phyloP scores from a whole-genome alignment of 1,140 invertebrate genomes.

The Macrotrachela quadricornifera region DNA sequence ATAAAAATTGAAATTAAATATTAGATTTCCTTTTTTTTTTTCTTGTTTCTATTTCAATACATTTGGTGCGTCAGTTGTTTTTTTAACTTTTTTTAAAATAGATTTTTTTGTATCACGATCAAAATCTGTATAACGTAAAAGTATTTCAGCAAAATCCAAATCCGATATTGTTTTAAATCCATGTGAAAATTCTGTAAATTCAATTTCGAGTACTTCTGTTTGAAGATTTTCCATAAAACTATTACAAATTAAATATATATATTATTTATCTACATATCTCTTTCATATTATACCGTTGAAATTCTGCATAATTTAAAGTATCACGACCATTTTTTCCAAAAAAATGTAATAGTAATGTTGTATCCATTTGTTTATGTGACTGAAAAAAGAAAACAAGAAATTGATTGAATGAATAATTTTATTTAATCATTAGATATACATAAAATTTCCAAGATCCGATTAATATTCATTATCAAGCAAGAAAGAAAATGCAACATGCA shows the following conservation, averaged over 20 bases:
- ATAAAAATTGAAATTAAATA: too few species aligned
- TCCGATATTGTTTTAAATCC: constrained; percentile 73
- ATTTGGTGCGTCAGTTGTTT: constrained; percentile 15
- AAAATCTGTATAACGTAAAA: constrained; percentile 70
- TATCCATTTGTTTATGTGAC: constrained; percentile 41
- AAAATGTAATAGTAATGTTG: constrained; percentile 74
- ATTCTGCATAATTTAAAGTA: constrained; percentile 47
- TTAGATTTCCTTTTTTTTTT: too few species aligned
- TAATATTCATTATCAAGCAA: too few species aligned
- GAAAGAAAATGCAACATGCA: too few species aligned
- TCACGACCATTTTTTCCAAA: constrained; percentile 75
- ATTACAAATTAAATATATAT: neutral
- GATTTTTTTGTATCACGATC: constrained; percentile 37
- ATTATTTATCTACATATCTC: neutral
- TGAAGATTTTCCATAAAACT: constrained; percentile 90
- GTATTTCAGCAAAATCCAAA: constrained; percentile 81
- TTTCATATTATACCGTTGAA: neutral
- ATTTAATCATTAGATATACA: too few species aligned
- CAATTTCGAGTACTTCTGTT: constrained; percentile 81
- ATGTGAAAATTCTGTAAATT: constrained; percentile 76
- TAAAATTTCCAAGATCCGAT: too few species aligned
- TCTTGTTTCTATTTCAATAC: too few species aligned
- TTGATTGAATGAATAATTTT: too few species aligned
- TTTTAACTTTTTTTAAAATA: constrained; percentile 27
- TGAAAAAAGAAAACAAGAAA: neutral